Conservation (phyloP, 2,797 vertebrate species). For the Gymnoscopelus microlampas region DNA sequence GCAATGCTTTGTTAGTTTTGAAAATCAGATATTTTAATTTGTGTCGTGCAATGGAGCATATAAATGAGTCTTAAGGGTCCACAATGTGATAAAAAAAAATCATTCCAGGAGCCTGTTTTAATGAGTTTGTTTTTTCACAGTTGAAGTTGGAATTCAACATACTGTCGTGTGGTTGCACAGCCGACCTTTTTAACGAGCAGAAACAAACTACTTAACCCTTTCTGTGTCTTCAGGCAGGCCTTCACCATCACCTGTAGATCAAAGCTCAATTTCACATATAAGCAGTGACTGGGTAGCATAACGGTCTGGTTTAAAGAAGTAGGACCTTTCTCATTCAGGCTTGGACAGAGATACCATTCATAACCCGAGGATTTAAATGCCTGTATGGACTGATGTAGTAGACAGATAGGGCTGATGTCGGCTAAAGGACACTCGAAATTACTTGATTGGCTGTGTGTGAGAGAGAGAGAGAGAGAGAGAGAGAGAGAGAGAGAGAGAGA, state of each 20-base stretch:
- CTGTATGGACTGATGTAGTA: neutral
- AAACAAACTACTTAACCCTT: neutral
- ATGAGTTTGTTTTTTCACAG: too few relatives aligned
- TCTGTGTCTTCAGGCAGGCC: neutral
- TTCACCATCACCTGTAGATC: slow-evolving; percentile 13
- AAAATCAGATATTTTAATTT: too few relatives aligned
- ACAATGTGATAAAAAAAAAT: too few relatives aligned
- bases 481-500: slow-evolving; percentile 1
- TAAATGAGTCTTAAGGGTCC: too few relatives aligned
- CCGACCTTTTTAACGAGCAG: neutral
- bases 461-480: neutral
- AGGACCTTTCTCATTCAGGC: neutral
- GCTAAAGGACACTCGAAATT: neutral
- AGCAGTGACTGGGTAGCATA: neutral
- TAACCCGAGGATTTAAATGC: neutral
- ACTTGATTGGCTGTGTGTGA: neutral
- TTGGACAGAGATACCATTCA: neutral
- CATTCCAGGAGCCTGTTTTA: too few relatives aligned
- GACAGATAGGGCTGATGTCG: neutral
- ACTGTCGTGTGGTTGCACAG: too few relatives aligned
- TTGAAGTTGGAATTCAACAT: too few relatives aligned
- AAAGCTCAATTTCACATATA: neutral
- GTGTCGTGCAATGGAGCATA: too few relatives aligned
- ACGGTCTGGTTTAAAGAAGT: slow-evolving; percentile 1
- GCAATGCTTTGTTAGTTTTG: too few relatives aligned